Conservation (phyloP, 1,140 invertebrate species). For the Papilio glaucus region DNA sequence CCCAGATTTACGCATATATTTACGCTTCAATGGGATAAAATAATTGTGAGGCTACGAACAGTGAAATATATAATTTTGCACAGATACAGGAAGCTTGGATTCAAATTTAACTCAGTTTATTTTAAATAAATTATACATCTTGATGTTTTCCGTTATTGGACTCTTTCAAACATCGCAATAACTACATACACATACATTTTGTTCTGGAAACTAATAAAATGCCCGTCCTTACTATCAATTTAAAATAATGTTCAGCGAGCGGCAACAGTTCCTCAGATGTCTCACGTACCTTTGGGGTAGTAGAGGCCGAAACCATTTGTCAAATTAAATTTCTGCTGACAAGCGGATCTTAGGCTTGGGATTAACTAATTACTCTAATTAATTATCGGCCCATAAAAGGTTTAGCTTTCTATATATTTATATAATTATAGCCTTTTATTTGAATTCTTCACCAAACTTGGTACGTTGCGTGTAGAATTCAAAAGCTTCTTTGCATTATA, state of each 20-base stretch:
- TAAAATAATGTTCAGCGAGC: not conserved
- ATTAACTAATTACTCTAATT: constrained; percentile 22
- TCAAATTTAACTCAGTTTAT: too few relatives aligned
- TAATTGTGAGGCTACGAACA: too few relatives aligned
- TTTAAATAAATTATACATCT: too few relatives aligned
- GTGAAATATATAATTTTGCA: too few relatives aligned
- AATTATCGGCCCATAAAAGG: constrained; percentile 17
- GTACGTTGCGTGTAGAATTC: too few relatives aligned
- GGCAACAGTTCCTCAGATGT: not conserved
- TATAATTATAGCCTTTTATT: not conserved
- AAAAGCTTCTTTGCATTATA: too few relatives aligned
- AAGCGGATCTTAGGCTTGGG: constrained; percentile 2
- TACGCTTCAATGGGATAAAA: too few relatives aligned
- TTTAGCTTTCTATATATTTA: constrained; percentile 1
- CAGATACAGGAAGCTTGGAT: too few relatives aligned
- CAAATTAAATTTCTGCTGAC: constrained; percentile 21
- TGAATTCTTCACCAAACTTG: not conserved
- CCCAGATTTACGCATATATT: too few relatives aligned
- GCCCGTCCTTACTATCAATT: not conserved
- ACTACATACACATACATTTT: not conserved
- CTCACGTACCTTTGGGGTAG: not conserved
- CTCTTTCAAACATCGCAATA: too few relatives aligned
- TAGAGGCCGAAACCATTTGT: constrained; percentile 13
- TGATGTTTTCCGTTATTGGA: too few relatives aligned
- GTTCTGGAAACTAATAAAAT: not conserved